A percentile compares a stretch with the other conserved stretches of the same genome.
phyloP scores from a whole-genome alignment of 2,797 vertebrate species.

The Cynopterus sphinx region DNA sequence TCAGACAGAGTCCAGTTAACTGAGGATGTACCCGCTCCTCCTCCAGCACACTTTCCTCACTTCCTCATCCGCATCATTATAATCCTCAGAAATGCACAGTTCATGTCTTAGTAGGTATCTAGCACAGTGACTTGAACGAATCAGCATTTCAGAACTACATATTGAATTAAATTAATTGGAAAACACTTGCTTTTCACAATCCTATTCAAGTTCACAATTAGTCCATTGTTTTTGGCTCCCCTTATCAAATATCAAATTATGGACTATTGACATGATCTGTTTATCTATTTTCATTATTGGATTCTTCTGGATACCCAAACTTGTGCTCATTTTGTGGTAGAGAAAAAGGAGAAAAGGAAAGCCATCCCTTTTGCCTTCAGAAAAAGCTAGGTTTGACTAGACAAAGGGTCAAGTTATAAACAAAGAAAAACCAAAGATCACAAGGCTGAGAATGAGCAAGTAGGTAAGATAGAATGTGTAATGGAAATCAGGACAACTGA shows the following conservation, averaged over 20 bases:
- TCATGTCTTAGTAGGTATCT: background rate
- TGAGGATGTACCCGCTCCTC: background rate
- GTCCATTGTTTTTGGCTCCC: background rate
- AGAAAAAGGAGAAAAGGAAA: background rate
- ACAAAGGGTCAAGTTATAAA: background rate
- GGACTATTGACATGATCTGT: background rate
- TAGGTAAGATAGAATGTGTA: background rate
- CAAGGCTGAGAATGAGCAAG: background rate
- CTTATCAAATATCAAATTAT: slow-evolving; percentile 34
- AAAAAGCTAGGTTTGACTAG: background rate
- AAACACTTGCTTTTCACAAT: background rate
- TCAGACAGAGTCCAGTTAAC: background rate
- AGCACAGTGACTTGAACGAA: background rate
- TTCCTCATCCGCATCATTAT: too few relatives aligned
- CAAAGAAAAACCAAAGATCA: background rate
- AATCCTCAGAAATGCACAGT: background rate
- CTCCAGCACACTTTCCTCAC: accelerated
- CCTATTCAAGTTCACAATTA: background rate
- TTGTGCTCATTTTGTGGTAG: background rate
- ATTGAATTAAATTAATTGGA: background rate
- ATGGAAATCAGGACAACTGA: background rate
- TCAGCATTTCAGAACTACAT: background rate
- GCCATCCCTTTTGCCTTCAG: background rate
- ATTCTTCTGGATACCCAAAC: background rate
- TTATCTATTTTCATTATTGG: background rate